Percentiles rank a stretch among this genome's conserved stretches.
Evolutionary conservation across 2,888 invertebrate genomes (phyloP).

Genomic region (Rhimphoctona megacephalus): DNA sequence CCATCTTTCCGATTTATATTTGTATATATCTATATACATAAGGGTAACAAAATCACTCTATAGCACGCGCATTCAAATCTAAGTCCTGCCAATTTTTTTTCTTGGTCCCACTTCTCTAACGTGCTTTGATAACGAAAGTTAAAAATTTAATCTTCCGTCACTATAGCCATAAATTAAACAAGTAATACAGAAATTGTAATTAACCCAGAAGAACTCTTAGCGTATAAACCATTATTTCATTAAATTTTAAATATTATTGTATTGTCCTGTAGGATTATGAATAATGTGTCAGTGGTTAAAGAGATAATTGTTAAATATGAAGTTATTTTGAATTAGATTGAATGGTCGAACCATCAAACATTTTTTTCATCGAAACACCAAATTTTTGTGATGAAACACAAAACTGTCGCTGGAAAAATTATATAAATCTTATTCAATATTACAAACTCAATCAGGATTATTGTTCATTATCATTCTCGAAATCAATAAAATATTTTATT

Average conservation of each 20-base stretch:
- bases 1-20: slow-evolving; percentile 38
- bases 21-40: slow-evolving; percentile 11
- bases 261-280: not conserved
- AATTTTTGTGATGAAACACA: too few relatives aligned
- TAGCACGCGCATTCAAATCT: slow-evolving; percentile 17
- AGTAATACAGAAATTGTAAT: not conserved
- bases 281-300: not conserved
- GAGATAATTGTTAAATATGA: not conserved
- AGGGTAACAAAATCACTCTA: slow-evolving; percentile 57
- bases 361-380: not conserved
- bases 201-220: not conserved
- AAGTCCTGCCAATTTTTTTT: slow-evolving; percentile 49
- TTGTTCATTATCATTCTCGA: not conserved
- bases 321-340: not conserved
- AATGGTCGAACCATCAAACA: not conserved
- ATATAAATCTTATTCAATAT: too few relatives aligned
- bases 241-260: not conserved
- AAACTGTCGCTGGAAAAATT: too few relatives aligned
- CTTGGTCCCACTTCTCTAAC: slow-evolving; percentile 24
- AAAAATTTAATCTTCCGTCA: slow-evolving; percentile 31
- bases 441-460: too few relatives aligned
- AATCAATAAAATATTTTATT: not conserved
- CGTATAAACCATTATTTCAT: not conserved
- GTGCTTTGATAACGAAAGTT: slow-evolving; percentile 42
- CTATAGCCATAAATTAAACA: slow-evolving; percentile 5